Conservation (phyloP, 1,140 invertebrate genomes). For the Centruroides vittatus region DNA sequence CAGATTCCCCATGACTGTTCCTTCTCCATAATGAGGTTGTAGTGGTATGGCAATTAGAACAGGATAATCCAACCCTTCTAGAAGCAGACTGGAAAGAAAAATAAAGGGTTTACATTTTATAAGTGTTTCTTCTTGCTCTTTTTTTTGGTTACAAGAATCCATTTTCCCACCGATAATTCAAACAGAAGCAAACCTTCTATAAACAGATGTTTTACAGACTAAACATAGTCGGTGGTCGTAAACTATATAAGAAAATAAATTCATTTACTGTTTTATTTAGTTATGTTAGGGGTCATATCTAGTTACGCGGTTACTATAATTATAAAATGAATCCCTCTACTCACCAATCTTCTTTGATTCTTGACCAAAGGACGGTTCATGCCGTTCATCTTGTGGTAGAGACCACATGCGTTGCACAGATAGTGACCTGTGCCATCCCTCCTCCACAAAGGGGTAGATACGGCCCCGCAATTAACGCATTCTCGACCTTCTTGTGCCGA, state of each 20-base stretch:
- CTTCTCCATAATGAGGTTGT: slow-evolving; percentile 92
- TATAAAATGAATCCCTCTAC: not conserved
- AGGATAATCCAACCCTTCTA: slow-evolving; percentile 68
- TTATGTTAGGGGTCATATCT: not conserved
- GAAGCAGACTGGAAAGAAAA: slow-evolving; percentile 11
- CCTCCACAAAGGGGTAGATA: slow-evolving; percentile 70
- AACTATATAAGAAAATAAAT: no score
- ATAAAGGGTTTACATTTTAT: no score
- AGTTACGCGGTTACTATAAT: slow-evolving; percentile 2
- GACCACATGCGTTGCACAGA: slow-evolving; percentile 95
- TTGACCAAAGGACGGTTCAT: slow-evolving; percentile 22
- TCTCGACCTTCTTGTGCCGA: slow-evolving; percentile 43
- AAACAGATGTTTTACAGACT: no score
- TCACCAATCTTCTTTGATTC: slow-evolving; percentile 14
- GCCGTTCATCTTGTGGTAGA: slow-evolving; percentile 99
- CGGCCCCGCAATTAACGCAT: slow-evolving; percentile 81
- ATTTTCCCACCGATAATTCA: no score
- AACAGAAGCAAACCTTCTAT: no score
- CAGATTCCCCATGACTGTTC: slow-evolving; percentile 91
- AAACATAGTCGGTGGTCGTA: no score
- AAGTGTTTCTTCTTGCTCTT: no score
- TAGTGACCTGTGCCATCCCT: slow-evolving; percentile 91
- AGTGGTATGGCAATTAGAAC: slow-evolving; percentile 87
- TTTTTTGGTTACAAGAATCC: no score
- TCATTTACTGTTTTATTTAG: no score